Evolutionary conservation across 1,140 invertebrate species (phyloP), one percentile per base, ranked within the genome.

Genomic region (Yoshiicerus persimilis): DNA sequence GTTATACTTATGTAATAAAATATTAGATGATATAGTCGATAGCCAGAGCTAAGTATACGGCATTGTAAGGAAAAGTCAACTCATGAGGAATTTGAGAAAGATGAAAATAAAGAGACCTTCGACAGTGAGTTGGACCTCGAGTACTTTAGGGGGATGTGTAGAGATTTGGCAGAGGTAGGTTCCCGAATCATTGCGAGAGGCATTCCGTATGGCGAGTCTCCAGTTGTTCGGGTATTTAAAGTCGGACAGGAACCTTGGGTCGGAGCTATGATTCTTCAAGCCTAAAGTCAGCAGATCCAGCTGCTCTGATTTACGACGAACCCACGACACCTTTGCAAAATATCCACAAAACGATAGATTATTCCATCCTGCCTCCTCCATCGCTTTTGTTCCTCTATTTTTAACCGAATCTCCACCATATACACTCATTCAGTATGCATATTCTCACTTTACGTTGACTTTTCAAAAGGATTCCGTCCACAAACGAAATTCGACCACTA

Each of bases 111-210:
- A 64, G 87, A 93, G 91, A 96, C 95, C 95, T 92, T 95, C 95
- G 83, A 96, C 94, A 92, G 95, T 94, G 75, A 96, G 93, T 92
- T 95, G 95, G 88, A 95, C 95, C 91, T 94, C 94, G 92, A 95
- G 95, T 89, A 95, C 95, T 91, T 95, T 95, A 39, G 96, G 96
- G n/a, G 96, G 96, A 93, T 96, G 96, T 41, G 96, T 97, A 10
- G 96, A 95, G 90, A 97, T 96, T 94, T 97, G 96, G 92, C 96
- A 97, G 93, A 96, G 96, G 92, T 97, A 97, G 13, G 95, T 93
- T 20, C 96, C 96, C 32, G 95, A 95, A 91, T 97, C 96, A 66
- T 94, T 93, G 86, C 94, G 93, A 70, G 94, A 95, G 32, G 96
- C 95, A 90, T 95, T 96, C 90, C 95, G 94, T 86, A 97, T 96